Evolutionary conservation across 2,113 vertebrate species (phyloP).

Genomic region (Myrmophylax atrothorax): DNA sequence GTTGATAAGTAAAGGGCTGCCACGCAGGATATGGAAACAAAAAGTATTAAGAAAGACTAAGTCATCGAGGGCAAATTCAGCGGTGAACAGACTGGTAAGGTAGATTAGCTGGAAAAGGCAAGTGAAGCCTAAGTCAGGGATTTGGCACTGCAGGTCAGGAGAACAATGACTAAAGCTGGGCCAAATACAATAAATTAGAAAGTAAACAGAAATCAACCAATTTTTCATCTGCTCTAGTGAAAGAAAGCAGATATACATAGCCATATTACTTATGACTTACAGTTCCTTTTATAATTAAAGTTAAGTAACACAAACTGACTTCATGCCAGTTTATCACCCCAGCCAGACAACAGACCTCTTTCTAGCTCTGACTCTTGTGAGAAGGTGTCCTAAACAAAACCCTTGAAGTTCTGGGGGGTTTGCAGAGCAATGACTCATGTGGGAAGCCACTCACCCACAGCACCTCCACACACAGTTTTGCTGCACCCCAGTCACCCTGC

Average conservation of each 20-base stretch:
- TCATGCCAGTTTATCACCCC: neutral
- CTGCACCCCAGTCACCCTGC: neutral
- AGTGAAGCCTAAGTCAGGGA: neutral
- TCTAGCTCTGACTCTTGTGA: neutral
- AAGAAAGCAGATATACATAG: neutral
- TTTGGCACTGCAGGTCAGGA: neutral
- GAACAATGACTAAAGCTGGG: neutral
- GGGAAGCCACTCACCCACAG: neutral
- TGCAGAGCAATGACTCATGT: neutral
- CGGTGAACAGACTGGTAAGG: neutral
- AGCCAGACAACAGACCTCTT: neutral
- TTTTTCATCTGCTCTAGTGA: neutral
- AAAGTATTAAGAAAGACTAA: neutral
- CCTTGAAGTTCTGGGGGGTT: neutral
- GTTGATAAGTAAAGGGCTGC: neutral
- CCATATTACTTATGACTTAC: neutral
- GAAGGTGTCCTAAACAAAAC: neutral
- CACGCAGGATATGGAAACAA: neutral
- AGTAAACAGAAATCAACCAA: neutral
- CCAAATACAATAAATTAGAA: neutral
- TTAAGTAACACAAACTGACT: neutral
- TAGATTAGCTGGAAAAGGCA: neutral
- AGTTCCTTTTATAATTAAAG: neutral
- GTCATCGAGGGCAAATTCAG: neutral
- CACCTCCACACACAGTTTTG: neutral